Evolutionary conservation across 30 jellyfish, hydroid and myxozoan genomes (phyloP).

Genomic region (Nemopilema nomurai): DNA sequence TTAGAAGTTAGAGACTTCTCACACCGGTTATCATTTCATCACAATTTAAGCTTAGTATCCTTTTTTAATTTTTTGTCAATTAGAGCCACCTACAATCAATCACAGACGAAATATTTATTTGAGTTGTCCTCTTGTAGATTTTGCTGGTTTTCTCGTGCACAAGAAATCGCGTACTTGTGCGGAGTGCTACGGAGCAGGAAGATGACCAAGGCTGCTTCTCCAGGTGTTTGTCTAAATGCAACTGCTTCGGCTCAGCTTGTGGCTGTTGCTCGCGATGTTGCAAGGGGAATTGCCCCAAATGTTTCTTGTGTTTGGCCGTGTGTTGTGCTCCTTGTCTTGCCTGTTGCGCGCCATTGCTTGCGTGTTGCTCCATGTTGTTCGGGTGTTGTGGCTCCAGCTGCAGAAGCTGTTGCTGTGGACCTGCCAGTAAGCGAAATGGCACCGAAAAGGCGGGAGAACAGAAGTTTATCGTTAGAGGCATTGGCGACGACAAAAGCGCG

Average conservation of each 20-base stretch:
- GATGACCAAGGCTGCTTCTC: slow-evolving; percentile 40
- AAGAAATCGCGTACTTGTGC: slow-evolving; percentile 17
- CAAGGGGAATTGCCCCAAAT: slow-evolving; percentile 65
- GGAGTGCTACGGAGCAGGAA: slow-evolving; percentile 51
- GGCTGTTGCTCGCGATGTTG: slow-evolving; percentile 70
- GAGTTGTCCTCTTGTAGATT: slow-evolving; percentile 15
- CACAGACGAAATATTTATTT: background rate
- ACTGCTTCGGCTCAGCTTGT: slow-evolving; percentile 25
- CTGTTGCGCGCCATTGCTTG: slow-evolving; percentile 62
- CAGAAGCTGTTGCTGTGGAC: slow-evolving; percentile 72
- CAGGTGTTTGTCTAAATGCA: slow-evolving; percentile 40
- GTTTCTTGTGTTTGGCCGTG: slow-evolving; percentile 54
- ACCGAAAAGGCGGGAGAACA: slow-evolving; percentile 60
- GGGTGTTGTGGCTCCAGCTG: slow-evolving; percentile 68
- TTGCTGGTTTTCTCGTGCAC: slow-evolving; percentile 35
- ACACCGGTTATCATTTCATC: too few relatives aligned
- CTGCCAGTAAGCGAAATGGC: slow-evolving; percentile 47
- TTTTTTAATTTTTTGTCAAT: too few relatives aligned
- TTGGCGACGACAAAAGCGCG: slow-evolving; percentile 64
- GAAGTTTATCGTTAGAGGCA: slow-evolving; percentile 65
- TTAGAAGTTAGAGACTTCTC: too few relatives aligned
- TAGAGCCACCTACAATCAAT: too few relatives aligned
- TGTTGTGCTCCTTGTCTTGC: slow-evolving; percentile 66
- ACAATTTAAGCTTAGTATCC: too few relatives aligned
- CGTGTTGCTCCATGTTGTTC: slow-evolving; percentile 44